phyloP scores from a whole-genome alignment of 2,113 vertebrate genomes.

The Chaenocephalus aceratus region DNA sequence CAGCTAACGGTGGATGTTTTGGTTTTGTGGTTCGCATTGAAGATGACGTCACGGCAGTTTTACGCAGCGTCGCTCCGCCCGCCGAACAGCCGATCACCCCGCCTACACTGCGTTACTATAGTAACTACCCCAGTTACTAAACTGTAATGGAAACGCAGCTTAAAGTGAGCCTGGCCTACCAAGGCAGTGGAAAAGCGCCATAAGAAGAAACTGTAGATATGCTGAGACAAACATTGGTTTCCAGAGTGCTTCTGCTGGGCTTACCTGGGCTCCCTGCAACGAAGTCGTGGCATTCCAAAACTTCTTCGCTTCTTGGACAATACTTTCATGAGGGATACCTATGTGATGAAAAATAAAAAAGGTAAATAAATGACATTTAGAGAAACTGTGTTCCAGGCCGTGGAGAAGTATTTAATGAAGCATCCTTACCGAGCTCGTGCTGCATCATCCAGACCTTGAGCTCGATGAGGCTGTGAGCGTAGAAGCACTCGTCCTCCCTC shows the following conservation, averaged over 20 bases:
- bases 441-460: conserved; percentile 98
- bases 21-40: no score
- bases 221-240: background rate
- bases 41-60: no score
- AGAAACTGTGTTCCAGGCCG: background rate
- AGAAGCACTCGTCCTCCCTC: conserved; percentile 95
- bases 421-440: conserved; percentile 86
- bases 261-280: conserved; percentile 89
- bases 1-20: no score
- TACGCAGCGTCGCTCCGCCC: no score
- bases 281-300: conserved; percentile 88
- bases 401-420: background rate
- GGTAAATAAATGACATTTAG: background rate
- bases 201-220: no score
- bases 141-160: no score
- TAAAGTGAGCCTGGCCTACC: no score
- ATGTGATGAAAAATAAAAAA: conserved; percentile 14
- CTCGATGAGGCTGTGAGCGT: conserved; percentile 96
- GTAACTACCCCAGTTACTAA: no score
- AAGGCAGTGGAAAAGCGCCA: no score
- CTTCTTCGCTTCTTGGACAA: conserved; percentile 92
- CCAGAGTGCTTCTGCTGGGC: background rate
- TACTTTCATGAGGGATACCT: conserved; percentile 93
- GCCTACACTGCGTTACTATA: no score
- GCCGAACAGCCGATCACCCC: no score